Percentiles rank a stretch among this genome's conserved stretches.
These are phyloP conservation scores for Papilio glaucus DNA, from an alignment of 1,140 invertebrate genomes.

Conservation along the genomic window DNA sequence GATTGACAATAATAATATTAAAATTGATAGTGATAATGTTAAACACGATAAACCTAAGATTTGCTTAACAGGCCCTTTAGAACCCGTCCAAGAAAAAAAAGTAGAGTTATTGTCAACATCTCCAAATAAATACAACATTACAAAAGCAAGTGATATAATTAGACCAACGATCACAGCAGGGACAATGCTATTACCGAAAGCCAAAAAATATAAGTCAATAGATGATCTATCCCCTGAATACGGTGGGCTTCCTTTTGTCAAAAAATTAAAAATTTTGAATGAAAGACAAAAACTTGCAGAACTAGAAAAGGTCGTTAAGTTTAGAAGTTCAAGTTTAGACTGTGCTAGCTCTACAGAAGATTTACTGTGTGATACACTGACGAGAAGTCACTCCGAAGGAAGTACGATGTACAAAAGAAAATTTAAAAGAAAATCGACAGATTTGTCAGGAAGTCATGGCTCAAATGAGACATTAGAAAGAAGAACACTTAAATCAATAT, in stretches of 20 bases:
- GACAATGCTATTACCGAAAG: constrained; percentile 70
- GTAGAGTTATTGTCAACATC: constrained; percentile 72
- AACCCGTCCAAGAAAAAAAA: constrained; percentile 70
- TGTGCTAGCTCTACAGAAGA: constrained; percentile 86
- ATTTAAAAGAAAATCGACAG: constrained; percentile 73
- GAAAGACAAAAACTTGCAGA: constrained; percentile 93
- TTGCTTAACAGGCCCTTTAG: constrained; percentile 65
- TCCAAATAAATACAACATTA: constrained; percentile 61
- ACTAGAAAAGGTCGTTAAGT: constrained; percentile 88
- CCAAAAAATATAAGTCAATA: constrained; percentile 90
- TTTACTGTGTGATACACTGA: constrained; percentile 84
- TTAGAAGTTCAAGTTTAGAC: constrained; percentile 91
- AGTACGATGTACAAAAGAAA: constrained; percentile 84
- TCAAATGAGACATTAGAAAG: constrained; percentile 93
- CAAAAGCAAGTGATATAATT: constrained; percentile 52
- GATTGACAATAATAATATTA: constrained; percentile 76
- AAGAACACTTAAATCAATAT: constrained; percentile 91
- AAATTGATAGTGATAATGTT: constrained; percentile 62
- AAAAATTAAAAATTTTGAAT: constrained; percentile 94
- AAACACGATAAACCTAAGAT: constrained; percentile 68
- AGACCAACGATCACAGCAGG: constrained; percentile 62
- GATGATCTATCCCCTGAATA: constrained; percentile 95
- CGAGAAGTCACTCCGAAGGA: constrained; percentile 87
- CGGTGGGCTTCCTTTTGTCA: constrained; percentile 93
- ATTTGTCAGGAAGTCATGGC: constrained; percentile 86